These are phyloP conservation scores for Catostomus latipinnis DNA, from an alignment of 2,797 vertebrate genomes.

Conservation along the genomic window DNA sequence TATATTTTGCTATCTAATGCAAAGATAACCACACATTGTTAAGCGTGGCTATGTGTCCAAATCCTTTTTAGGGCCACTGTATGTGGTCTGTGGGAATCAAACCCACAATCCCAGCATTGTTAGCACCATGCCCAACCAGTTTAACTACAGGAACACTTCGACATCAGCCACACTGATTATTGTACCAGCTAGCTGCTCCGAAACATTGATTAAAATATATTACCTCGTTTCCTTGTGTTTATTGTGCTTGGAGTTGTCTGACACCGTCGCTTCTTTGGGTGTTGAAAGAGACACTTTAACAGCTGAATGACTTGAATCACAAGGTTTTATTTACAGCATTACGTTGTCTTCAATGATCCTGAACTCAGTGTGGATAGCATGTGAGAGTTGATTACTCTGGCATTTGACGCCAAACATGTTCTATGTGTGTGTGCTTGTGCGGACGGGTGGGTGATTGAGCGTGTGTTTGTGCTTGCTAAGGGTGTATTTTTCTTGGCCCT, in stretches of 20 bases:
- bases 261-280: neutral
- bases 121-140: too few species aligned
- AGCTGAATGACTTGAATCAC: constrained; percentile 37
- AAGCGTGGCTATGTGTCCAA: too few species aligned
- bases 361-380: constrained; percentile 33
- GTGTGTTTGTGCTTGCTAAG: constrained; percentile 27
- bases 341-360: constrained; percentile 1
- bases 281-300: constrained; percentile 36
- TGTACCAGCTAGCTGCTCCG: neutral
- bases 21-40: too few species aligned
- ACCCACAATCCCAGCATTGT: too few species aligned
- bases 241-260: constrained; percentile 39
- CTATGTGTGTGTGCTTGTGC: constrained; percentile 68
- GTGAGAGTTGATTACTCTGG: constrained; percentile 57
- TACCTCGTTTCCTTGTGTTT: constrained; percentile 28
- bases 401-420: constrained; percentile 47
- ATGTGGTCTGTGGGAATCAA: too few species aligned
- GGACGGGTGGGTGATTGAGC: constrained; percentile 32
- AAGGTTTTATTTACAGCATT: constrained; percentile 33
- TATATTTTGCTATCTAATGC: too few species aligned
- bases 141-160: too few species aligned
- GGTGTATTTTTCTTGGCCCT: constrained; percentile 48
- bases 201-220: constrained; percentile 28
- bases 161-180: neutral
- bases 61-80: too few species aligned